Base-by-base conservation (phyloP, 35 echinoderm and acorn worm genomes). In the Ophiothrix spiculata region DNA sequence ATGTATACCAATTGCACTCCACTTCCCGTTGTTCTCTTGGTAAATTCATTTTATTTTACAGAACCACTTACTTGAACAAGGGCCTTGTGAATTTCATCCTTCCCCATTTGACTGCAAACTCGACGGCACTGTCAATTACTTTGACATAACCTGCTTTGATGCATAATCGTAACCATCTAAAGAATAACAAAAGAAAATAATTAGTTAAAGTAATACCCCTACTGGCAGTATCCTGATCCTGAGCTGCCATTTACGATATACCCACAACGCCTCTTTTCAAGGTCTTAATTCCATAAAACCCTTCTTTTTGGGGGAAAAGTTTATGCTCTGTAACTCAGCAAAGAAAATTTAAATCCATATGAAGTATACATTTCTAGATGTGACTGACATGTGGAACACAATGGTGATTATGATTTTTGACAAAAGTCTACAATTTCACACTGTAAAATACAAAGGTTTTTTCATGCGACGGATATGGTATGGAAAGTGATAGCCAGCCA, bases 61-160 rank as follows among this genome's bases (percentile, higher is more conserved):
- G n/a, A n/a, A n/a, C n/a, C 19, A 33, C 84, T 87, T 76, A 98
- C 95, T 89, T 94, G 75, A 91, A 98, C 4, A 98, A 10, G 28
- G 89, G 85, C 23, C 89, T 60, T 29, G 92, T 78, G 86, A 94
- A 98, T 81, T 98, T 98, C 80, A 98, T 88, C 35, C 95, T 83
- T 35, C 95, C 95, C 75, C 75, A 77, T 37, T 82, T 83, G 82
- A 73, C 82, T 38, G 89, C 95, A 90, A 93, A 94, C 19, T 93
- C 84, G 29, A 94, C 38, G 19, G 95, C 95, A 11, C 56, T 31
- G 11, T 69, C 75, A 42, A 94, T 98, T 76, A 54, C 49, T 28
- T 88, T 36, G n/a, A 89, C 80, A 64, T 89, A 79, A 3, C 82
- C 74, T 41, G 84, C 88, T 56, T 77, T 84, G 10, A 98, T 75